A percentile compares a stretch with the other conserved stretches of the same genome.
Conservation (phyloP, 2,113 vertebrate species). For the Ginglymostoma cirratum region DNA sequence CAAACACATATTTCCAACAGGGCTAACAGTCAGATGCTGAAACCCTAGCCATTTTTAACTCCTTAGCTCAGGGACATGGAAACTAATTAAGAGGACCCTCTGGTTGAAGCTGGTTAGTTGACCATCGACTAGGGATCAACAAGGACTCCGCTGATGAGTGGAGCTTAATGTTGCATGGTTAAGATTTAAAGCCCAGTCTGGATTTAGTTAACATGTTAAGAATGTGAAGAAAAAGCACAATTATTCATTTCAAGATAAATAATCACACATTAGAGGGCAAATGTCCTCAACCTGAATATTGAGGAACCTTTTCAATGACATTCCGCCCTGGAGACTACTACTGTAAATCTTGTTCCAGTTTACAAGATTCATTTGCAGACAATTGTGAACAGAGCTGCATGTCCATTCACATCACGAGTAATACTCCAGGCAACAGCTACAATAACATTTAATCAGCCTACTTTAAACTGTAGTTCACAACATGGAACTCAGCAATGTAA, state of each 20-base stretch:
- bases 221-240: not conserved
- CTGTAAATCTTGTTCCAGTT: not conserved
- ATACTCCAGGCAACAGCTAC: not conserved
- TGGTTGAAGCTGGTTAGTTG: slow-evolving; percentile 13
- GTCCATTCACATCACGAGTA: no score
- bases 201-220: not conserved
- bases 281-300: not conserved
- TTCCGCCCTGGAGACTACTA: not conserved
- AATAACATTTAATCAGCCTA: not conserved
- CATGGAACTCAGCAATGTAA: not conserved
- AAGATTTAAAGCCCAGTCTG: not conserved
- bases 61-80: not conserved
- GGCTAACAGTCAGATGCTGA: not conserved
- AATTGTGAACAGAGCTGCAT: not conserved
- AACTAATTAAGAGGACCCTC: not conserved
- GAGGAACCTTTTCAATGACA: not conserved
- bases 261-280: not conserved
- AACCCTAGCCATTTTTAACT: not conserved
- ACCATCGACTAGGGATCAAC: not conserved
- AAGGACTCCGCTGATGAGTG: not conserved
- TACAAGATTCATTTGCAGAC: slow-evolving; percentile 6
- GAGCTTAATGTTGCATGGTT: not conserved
- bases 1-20: not conserved
- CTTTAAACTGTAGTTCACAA: not conserved
- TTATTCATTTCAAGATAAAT: not conserved